A percentile compares a stretch with the other conserved stretches of the same genome.
These are phyloP conservation scores for Rhineura floridana DNA, from an alignment of 2,113 vertebrate genomes.

Conservation along the genomic window DNA sequence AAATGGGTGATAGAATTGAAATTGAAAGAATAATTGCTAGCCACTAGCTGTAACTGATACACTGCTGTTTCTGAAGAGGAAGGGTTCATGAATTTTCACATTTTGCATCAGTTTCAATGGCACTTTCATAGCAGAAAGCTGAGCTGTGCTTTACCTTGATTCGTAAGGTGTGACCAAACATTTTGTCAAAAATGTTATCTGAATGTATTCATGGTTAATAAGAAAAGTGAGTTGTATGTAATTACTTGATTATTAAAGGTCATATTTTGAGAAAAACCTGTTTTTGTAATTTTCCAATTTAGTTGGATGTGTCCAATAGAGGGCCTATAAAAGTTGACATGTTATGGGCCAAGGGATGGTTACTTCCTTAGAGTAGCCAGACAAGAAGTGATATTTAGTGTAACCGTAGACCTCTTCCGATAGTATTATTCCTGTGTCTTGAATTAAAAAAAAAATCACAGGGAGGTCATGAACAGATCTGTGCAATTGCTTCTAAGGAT, in stretches of 20 bases:
- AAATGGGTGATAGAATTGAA: not conserved
- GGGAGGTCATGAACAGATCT: constrained; percentile 80
- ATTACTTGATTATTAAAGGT: not conserved
- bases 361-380: constrained; percentile 72
- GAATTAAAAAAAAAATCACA: constrained; percentile 74
- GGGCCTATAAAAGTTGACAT: constrained; percentile 63
- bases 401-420: constrained; percentile 73
- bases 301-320: constrained; percentile 63
- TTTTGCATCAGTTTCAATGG: not conserved
- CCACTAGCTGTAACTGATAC: not conserved
- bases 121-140: not conserved
- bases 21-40: not conserved
- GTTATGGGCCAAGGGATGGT: constrained; percentile 72
- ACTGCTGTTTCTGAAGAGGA: not conserved
- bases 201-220: not conserved
- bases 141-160: not conserved
- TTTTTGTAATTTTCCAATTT: constrained; percentile 36
- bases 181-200: not conserved
- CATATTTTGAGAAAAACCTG: not conserved
- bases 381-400: constrained; percentile 73
- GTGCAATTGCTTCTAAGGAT: constrained; percentile 82
- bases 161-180: not conserved
- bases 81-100: not conserved
- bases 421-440: constrained; percentile 77
- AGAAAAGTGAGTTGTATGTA: not conserved